Evolutionary conservation across 2,888 invertebrate species (phyloP).

Genomic region (Hemistola chrysoprasaria): DNA sequence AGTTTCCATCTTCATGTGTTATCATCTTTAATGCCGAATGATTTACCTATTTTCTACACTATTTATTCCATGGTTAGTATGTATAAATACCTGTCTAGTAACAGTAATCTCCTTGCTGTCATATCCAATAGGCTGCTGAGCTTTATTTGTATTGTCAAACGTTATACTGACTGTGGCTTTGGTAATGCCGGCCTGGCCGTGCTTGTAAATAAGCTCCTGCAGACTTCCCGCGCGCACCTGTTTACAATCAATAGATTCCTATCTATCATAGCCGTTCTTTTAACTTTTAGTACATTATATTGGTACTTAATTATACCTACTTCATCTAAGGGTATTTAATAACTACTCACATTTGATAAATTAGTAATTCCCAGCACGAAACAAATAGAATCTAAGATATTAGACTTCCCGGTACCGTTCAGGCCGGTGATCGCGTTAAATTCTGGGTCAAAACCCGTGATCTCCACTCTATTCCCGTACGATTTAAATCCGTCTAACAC

Average conservation of each 20-base stretch:
- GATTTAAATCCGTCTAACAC: conserved; percentile 99
- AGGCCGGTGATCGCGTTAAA: conserved; percentile 99
- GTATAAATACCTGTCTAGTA: conserved; percentile 90
- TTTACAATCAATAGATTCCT: not conserved
- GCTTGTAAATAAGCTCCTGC: conserved; percentile 98
- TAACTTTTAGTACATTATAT: too few species aligned
- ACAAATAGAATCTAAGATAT: conserved; percentile 98
- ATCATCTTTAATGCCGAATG: too few species aligned
- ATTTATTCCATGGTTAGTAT: too few species aligned
- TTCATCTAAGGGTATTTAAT: too few species aligned
- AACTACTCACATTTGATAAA: conserved; percentile 92
- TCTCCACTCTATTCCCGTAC: conserved; percentile 95
- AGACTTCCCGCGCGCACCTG: conserved; percentile 95
- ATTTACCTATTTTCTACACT: too few species aligned
- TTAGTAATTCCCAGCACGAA: conserved; percentile 98
- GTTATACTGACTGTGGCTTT: conserved; percentile 97
- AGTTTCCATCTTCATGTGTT: too few species aligned
- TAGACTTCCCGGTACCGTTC: conserved; percentile 99
- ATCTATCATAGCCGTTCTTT: too few species aligned
- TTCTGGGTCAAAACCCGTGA: conserved; percentile 95
- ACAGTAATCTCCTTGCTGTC: conserved; percentile 96
- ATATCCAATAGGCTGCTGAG: conserved; percentile 94
- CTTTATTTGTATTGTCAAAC: conserved; percentile 94
- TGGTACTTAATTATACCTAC: too few species aligned
- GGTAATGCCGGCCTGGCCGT: conserved; percentile 97